Evolutionary conservation across 2,888 invertebrate genomes (phyloP).

Genomic region (Cenopis cana): DNA sequence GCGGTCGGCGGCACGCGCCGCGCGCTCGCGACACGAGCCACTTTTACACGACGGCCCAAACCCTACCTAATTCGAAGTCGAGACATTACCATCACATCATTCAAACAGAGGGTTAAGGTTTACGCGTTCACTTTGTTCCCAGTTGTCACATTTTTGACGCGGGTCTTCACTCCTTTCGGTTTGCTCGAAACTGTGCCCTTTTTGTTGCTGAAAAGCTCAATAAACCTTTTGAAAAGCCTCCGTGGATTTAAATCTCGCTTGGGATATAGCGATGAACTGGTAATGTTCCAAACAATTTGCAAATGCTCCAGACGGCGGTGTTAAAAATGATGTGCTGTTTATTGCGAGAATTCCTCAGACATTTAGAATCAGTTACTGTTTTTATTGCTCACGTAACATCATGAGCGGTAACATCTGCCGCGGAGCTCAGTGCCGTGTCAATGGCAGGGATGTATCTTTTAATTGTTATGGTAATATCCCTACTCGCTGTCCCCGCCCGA

Average conservation of each 20-base stretch:
- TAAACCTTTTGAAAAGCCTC: conserved; percentile 39
- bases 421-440: conserved; percentile 59
- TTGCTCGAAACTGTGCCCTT: conserved; percentile 36
- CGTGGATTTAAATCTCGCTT: conserved; percentile 39
- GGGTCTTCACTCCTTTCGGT: conserved; percentile 34
- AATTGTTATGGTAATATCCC: conserved; percentile 67
- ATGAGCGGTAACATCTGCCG: conserved; percentile 58
- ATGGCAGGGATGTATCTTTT: conserved; percentile 60
- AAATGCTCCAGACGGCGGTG: conserved; percentile 39
- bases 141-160: conserved; percentile 48
- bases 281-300: conserved; percentile 40
- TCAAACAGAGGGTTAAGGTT: conserved; percentile 58
- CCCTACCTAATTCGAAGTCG: conserved; percentile 60
- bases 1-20: conserved; percentile 63
- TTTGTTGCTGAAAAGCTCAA: conserved; percentile 39
- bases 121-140: conserved; percentile 54
- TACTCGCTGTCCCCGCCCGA: conserved; percentile 57
- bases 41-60: conserved; percentile 57
- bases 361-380: conserved; percentile 52
- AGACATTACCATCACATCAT: conserved; percentile 59
- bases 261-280: conserved; percentile 35
- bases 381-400: conserved; percentile 53
- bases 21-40: conserved; percentile 56
- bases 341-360: conserved; percentile 48
- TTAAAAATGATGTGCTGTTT: conserved; percentile 47